Conservation (phyloP, 2,797 vertebrate species). For the Muraenolepis orangiensis region DNA sequence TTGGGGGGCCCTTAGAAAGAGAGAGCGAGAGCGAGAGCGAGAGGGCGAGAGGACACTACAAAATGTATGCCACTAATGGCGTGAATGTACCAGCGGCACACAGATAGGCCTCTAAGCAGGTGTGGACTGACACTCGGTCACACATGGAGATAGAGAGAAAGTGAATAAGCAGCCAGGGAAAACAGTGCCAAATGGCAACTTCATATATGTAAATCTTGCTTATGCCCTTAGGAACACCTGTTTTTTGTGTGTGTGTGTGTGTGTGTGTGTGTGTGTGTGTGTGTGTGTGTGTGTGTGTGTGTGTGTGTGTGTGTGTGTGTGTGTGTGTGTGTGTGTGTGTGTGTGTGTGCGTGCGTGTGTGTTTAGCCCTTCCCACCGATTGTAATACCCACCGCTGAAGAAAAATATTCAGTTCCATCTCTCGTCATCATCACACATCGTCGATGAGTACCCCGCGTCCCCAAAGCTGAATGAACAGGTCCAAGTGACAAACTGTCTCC, state of each 20-base stretch:
- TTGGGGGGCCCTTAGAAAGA: neutral
- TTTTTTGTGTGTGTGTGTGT: neutral
- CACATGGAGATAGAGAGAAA: neutral
- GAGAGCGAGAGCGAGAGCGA: neutral
- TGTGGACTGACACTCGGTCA: neutral
- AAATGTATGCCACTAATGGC: neutral
- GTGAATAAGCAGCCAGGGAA: neutral
- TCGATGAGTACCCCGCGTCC: conserved; percentile 16
- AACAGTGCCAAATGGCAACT: neutral
- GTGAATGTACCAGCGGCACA: neutral
- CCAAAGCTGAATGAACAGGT: conserved; percentile 5
- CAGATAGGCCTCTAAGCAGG: neutral
- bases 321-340: too few relatives aligned
- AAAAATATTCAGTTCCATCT: neutral
- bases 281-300: too few relatives aligned
- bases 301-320: too few relatives aligned
- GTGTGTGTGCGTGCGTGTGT: conserved; percentile 10
- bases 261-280: too few relatives aligned
- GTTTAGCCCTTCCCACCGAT: neutral
- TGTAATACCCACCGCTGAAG: neutral
- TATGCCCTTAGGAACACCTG: neutral
- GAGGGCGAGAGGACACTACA: too few relatives aligned
- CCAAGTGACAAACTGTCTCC: conserved; percentile 11
- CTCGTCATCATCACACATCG: neutral
- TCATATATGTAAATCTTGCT: neutral